phyloP scores from a whole-genome alignment of 1,140 invertebrate species.

The Chlorops oryzae region DNA sequence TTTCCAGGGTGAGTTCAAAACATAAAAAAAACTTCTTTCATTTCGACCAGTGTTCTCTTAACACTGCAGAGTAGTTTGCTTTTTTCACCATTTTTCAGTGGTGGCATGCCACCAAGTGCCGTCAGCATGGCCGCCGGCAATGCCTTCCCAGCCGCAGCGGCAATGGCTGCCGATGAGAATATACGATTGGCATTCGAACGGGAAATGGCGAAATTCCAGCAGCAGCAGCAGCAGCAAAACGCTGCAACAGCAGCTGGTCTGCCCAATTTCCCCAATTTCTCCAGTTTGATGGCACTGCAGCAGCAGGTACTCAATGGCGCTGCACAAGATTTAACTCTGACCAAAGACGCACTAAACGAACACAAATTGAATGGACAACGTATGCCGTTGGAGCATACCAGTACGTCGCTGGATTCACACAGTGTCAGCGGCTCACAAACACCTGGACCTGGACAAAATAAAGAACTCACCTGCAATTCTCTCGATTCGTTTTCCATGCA shows the following conservation, averaged over 20 bases:
- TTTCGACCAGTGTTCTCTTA: background rate
- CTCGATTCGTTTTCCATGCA: conserved; percentile 54
- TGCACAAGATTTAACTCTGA: conserved; percentile 78
- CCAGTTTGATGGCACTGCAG: conserved; percentile 63
- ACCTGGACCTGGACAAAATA: conserved; percentile 51
- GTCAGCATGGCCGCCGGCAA: conserved; percentile 54
- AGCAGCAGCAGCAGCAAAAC: conserved; percentile 52
- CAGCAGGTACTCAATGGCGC: conserved; percentile 63
- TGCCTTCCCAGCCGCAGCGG: conserved; percentile 53
- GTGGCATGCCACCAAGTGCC: conserved; percentile 55
- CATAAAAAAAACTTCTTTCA: background rate
- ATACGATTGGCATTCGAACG: conserved; percentile 82
- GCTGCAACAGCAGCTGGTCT: conserved; percentile 52
- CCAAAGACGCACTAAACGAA: conserved; percentile 62
- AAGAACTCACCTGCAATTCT: conserved; percentile 38
- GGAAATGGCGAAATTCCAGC: conserved; percentile 80
- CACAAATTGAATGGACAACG: conserved; percentile 59
- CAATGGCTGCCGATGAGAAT: conserved; percentile 61
- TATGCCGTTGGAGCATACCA: conserved; percentile 36
- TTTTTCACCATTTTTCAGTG: conserved; percentile 76
- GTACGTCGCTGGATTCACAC: conserved; percentile 26
- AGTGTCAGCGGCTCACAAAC: conserved; percentile 10
- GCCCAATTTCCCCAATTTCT: conserved; percentile 55
- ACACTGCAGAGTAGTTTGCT: conserved; percentile 65
- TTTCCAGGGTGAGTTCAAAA: conserved; percentile 59